A percentile compares a stretch with the other conserved stretches of the same genome.
These are phyloP conservation scores for Naja naja DNA, from an alignment of 2,113 vertebrate species.

Conservation along the genomic window DNA sequence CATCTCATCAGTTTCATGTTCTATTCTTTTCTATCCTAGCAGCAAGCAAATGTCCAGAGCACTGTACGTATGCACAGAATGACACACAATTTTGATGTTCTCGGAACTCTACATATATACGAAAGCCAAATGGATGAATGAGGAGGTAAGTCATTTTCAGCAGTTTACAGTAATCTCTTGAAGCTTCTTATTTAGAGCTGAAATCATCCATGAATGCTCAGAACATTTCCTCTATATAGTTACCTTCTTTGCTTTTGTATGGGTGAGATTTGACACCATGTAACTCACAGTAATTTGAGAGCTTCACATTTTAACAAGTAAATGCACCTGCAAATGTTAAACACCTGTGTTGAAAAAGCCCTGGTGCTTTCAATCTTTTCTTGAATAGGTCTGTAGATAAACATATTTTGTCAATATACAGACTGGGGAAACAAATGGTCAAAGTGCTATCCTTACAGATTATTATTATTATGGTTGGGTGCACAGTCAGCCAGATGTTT, in stretches of 20 bases:
- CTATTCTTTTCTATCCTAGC: not conserved
- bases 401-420: constrained; percentile 55
- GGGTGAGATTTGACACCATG: not conserved
- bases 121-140: not conserved
- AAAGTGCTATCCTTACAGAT: constrained; percentile 50
- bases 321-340: constrained; percentile 47
- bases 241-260: not conserved
- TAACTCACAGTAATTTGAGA: constrained; percentile 46
- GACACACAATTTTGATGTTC: not conserved
- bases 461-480: not conserved
- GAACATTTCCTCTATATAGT: constrained; percentile 15
- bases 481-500: not conserved
- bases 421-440: constrained; percentile 54
- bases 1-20: not conserved
- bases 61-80: not conserved
- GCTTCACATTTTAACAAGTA: constrained; percentile 51
- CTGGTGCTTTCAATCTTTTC: constrained; percentile 47
- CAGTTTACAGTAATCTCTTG: not conserved
- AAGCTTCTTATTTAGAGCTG: not conserved
- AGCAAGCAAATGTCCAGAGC: not conserved
- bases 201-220: not conserved
- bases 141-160: not conserved
- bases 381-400: constrained; percentile 55
- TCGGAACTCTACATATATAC: not conserved
- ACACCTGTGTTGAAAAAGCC: constrained; percentile 54